Evolutionary conservation across 2,113 vertebrate genomes (phyloP).

Genomic region (Danionella cerebrum): DNA sequence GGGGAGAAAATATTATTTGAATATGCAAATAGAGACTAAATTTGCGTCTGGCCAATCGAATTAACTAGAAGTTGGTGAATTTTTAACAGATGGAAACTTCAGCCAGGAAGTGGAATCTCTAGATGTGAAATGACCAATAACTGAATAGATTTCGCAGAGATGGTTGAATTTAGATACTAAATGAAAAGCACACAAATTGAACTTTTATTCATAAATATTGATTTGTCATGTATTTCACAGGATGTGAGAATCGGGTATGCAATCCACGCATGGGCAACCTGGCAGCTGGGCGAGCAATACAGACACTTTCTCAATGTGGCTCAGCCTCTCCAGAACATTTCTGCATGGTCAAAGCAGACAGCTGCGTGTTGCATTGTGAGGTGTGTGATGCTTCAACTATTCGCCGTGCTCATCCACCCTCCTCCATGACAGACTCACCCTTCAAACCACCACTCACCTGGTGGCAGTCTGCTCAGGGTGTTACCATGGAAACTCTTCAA

Average conservation of each 20-base stretch:
- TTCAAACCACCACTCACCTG: slow-evolving; percentile 87
- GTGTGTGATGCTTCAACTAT: slow-evolving; percentile 71
- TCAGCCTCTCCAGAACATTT: slow-evolving; percentile 66
- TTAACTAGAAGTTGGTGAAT: too few species aligned
- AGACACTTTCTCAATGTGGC: slow-evolving; percentile 79
- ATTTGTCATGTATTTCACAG: background rate
- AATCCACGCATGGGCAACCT: slow-evolving; percentile 94
- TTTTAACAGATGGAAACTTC: too few species aligned
- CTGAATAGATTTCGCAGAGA: too few species aligned
- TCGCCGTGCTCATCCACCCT: slow-evolving; percentile 72
- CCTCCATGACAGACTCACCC: slow-evolving; percentile 89
- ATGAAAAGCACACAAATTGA: too few species aligned
- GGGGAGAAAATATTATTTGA: too few species aligned
- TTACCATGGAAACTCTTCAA: slow-evolving; percentile 72
- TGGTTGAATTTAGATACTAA: too few species aligned
- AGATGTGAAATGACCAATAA: too few species aligned
- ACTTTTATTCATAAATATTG: too few species aligned
- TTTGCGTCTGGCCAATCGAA: too few species aligned
- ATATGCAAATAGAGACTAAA: too few species aligned
- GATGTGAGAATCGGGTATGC: slow-evolving; percentile 79
- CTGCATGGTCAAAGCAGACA: slow-evolving; percentile 67
- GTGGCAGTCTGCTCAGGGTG: slow-evolving; percentile 85
- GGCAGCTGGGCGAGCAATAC: slow-evolving; percentile 75
- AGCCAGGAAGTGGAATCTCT: too few species aligned
- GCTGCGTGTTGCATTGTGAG: slow-evolving; percentile 55